Evolutionary conservation across 2,888 invertebrate genomes (phyloP).

Genomic region (Hyposoter dolosus): DNA sequence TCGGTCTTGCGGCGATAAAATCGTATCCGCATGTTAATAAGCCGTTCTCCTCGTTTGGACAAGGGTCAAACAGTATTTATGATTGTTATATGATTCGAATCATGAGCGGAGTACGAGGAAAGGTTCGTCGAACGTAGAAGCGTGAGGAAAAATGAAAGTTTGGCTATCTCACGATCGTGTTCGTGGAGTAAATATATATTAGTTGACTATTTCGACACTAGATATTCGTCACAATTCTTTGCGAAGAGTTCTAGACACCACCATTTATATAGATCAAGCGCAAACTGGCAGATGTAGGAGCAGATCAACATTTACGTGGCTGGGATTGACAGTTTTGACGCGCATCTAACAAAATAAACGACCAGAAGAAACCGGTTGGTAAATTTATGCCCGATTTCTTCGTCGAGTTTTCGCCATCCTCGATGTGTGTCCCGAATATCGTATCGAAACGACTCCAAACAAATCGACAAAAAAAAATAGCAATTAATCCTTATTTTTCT

Average conservation of each 20-base stretch:
- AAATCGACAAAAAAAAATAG: background rate
- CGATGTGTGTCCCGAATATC: background rate
- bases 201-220: background rate
- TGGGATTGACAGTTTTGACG: background rate
- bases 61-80: slow-evolving; percentile 19
- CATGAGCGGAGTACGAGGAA: background rate
- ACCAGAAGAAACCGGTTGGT: slow-evolving; percentile 3
- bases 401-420: background rate
- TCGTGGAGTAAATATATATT: slow-evolving; percentile 14
- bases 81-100: slow-evolving; percentile 5
- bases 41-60: slow-evolving; percentile 37
- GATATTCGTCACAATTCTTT: slow-evolving; percentile 15
- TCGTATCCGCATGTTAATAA: slow-evolving; percentile 37
- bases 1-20: slow-evolving; percentile 31
- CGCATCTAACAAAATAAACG: slow-evolving; percentile 19
- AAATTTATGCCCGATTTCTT: background rate
- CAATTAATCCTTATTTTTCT: background rate
- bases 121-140: slow-evolving; percentile 41
- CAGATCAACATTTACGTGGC: background rate
- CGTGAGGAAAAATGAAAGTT: slow-evolving; percentile 62
- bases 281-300: background rate
- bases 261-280: background rate
- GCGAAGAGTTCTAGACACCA: background rate
- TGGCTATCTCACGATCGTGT: slow-evolving; percentile 48
- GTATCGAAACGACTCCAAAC: background rate